Evolutionary conservation across 2,797 vertebrate genomes (phyloP).

Genomic region (Macrochelys suwanniensis): DNA sequence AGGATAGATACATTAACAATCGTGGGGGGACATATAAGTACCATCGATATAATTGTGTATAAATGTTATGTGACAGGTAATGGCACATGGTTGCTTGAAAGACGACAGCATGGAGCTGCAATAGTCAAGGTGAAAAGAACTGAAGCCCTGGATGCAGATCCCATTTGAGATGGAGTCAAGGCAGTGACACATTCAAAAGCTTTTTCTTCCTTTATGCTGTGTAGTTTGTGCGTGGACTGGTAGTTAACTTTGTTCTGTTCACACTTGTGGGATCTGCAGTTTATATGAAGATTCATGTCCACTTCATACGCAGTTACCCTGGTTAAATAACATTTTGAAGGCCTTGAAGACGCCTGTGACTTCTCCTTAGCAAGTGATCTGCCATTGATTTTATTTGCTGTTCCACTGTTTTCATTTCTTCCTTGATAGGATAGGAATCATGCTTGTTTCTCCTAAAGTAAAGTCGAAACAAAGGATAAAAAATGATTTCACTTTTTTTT

Average conservation of each 20-base stretch:
- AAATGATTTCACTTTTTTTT: constrained; percentile 51
- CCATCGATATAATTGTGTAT: too few relatives aligned
- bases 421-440: constrained; percentile 52
- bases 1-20: neutral
- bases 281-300: neutral
- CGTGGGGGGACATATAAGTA: too few relatives aligned
- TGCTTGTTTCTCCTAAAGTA: constrained; percentile 53
- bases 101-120: neutral
- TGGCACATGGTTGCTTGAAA: neutral
- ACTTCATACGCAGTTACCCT: neutral
- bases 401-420: constrained; percentile 57
- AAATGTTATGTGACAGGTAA: fast-evolving
- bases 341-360: constrained; percentile 11
- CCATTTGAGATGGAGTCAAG: neutral
- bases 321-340: constrained; percentile 5
- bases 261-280: neutral
- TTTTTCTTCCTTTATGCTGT: neutral
- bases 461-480: constrained; percentile 58
- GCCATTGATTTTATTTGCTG: constrained; percentile 51
- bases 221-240: neutral
- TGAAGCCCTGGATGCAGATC: neutral
- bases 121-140: neutral
- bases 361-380: constrained; percentile 33
- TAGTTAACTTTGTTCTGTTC: neutral
- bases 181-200: fast-evolving